phyloP scores from a whole-genome alignment of 92 coral and sea anemone species.

The Umimayanthus kanabou region DNA sequence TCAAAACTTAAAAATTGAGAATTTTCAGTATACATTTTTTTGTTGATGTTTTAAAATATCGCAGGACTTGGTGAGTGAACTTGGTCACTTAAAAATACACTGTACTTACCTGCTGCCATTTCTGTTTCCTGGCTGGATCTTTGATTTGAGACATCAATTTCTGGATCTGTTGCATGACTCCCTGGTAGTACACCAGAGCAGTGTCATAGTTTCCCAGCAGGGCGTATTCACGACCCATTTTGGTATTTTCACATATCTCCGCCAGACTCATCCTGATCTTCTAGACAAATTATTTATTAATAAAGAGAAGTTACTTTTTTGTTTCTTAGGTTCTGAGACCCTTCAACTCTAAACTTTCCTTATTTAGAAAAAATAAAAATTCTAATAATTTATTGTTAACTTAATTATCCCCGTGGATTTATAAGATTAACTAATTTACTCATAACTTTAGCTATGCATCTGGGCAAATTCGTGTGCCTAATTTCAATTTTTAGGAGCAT shows the following conservation, averaged over 20 bases:
- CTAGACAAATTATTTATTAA: not conserved
- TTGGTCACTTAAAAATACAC: not conserved
- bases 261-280: constrained; percentile 57
- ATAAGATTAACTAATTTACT: no score
- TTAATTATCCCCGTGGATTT: no score
- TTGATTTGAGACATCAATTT: constrained; percentile 69
- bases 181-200: constrained; percentile 94
- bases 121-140: constrained; percentile 89
- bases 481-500: no score
- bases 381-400: no score
- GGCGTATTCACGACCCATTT: constrained; percentile 99
- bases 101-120: constrained; percentile 88
- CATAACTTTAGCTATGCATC: no score
- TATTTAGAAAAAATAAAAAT: no score
- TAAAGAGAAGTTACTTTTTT: not conserved
- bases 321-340: not conserved
- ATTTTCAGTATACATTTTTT: no score
- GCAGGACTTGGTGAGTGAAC: no score
- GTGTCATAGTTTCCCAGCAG: constrained; percentile 97
- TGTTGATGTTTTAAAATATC: no score
- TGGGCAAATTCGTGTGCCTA: no score
- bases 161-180: constrained; percentile 94
- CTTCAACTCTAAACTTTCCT: no score
- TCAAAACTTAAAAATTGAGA: no score
- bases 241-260: constrained; percentile 94